Evolutionary conservation across 2,113 vertebrate species (phyloP).

Genomic region (Gracilinanus agilis): DNA sequence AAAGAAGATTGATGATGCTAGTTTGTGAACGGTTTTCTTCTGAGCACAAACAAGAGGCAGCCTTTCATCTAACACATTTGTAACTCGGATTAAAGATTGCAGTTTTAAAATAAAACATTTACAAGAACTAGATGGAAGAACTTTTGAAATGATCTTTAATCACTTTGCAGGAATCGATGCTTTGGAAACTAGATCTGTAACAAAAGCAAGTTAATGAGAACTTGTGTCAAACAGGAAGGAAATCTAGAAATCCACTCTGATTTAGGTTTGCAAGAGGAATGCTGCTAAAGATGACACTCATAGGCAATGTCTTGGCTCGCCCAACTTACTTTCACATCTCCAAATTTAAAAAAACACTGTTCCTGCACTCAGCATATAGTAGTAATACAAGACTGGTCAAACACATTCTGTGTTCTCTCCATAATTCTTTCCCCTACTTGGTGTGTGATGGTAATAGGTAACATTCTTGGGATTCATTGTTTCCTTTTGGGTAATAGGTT

Average conservation of each 20-base stretch:
- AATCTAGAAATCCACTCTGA: neutral
- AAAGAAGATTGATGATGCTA: neutral
- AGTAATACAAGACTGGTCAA: neutral
- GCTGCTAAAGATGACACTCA: neutral
- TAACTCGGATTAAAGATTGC: neutral
- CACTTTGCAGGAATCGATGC: neutral
- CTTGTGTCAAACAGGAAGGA: conserved; percentile 8
- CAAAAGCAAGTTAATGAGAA: conserved; percentile 9
- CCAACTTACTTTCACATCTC: conserved; percentile 2
- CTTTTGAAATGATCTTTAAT: conserved; percentile 14
- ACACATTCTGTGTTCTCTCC: neutral
- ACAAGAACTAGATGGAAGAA: neutral
- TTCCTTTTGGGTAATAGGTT: neutral
- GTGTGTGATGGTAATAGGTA: neutral
- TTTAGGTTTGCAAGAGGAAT: neutral
- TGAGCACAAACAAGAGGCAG: neutral
- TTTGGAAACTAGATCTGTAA: conserved; percentile 7
- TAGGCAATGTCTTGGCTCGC: neutral
- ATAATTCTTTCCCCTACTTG: neutral
- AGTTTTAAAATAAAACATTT: neutral
- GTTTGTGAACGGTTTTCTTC: neutral
- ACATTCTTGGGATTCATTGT: neutral
- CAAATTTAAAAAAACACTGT: neutral
- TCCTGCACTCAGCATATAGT: neutral
- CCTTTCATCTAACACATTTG: neutral